Conservation (phyloP, 2,797 vertebrate genomes). For the Takifugu ocellatus region DNA sequence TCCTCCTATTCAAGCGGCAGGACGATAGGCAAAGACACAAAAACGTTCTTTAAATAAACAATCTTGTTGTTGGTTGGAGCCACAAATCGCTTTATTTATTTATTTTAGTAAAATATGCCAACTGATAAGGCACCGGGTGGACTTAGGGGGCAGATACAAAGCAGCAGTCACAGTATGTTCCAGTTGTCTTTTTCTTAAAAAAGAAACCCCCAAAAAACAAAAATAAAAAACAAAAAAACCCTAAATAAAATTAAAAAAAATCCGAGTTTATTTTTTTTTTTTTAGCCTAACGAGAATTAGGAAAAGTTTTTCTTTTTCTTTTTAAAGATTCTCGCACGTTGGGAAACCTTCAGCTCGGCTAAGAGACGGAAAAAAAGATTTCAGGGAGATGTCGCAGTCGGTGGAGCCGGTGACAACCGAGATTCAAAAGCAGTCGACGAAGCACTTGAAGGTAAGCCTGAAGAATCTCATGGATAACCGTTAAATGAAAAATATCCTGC, state of each 20-base stretch:
- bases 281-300: neutral
- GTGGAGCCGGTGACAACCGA: conserved; percentile 56
- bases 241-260: conserved; percentile 34
- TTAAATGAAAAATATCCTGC: conserved; percentile 67
- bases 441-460: conserved; percentile 89
- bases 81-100: conserved; percentile 30
- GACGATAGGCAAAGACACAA: conserved; percentile 33
- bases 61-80: conserved; percentile 28
- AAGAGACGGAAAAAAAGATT: conserved; percentile 66
- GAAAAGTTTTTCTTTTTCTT: neutral
- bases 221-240: neutral
- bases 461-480: conserved; percentile 87
- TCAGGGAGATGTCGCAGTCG: conserved; percentile 71
- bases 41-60: conserved; percentile 11
- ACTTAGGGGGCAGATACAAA: conserved; percentile 45
- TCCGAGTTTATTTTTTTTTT: conserved; percentile 45
- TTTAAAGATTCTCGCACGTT: conserved; percentile 32
- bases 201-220: too few species aligned
- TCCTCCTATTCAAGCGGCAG: conserved; percentile 78
- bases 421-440: conserved; percentile 87
- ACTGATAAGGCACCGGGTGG: conserved; percentile 34
- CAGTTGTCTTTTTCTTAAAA: conserved; percentile 30
- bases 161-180: conserved; percentile 40
- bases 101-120: neutral
- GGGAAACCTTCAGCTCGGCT: conserved; percentile 57